Evolutionary conservation across 2,113 vertebrate genomes (phyloP), one percentile per base, ranked within the genome.

Genomic region (Rhea americana): DNA sequence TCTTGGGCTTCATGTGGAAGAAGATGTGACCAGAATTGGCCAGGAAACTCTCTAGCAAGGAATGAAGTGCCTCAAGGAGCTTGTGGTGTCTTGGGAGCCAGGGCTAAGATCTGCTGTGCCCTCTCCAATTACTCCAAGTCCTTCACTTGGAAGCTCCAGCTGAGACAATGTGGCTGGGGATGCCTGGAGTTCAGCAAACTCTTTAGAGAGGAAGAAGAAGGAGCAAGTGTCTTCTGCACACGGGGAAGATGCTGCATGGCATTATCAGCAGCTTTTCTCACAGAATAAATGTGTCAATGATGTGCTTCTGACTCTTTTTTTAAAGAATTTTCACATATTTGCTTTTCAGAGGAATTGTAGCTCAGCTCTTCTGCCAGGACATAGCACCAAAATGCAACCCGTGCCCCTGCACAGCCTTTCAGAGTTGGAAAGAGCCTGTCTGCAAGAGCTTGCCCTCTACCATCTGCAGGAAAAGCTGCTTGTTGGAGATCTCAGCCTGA

Each of bases 321-420:
- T 35, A 35, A 35, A 35, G 35, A 35, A 3, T 48, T 7, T 30
- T 14, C 32, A 3, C 3, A 2, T 13, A 2, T 26, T 0, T 75
- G 39, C 43, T 45, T 65, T 65, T 19, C 89, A 87, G 63, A 47
- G 92, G 37, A 50, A 7, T 7, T 22, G 43, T 5, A 1, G 8
- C 87, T 39, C 8, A 0, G 61, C 51, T n/a, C 39, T 32, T 2
- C 50, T 35, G 48, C 39, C 58, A 7, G 76, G 30, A 13, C 15
- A 12, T 20, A 39, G 78, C 47, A 5, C 37, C 5, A 15, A 15
- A n/a, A 94, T 96, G 96, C 87, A 94, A 80, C 90, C 94, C 0
- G 14, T 62, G 91, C 41, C 90, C n/a, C 88, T 96, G 90, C 94
- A 96, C 39, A 94, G 75, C 93, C 91, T 96, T 4, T 96, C 95